A percentile compares a stretch with the other conserved stretches of the same genome.
These are phyloP conservation scores for Ceratoteleas bidentatus DNA, from an alignment of 1,140 invertebrate species.

Conservation along the genomic window DNA sequence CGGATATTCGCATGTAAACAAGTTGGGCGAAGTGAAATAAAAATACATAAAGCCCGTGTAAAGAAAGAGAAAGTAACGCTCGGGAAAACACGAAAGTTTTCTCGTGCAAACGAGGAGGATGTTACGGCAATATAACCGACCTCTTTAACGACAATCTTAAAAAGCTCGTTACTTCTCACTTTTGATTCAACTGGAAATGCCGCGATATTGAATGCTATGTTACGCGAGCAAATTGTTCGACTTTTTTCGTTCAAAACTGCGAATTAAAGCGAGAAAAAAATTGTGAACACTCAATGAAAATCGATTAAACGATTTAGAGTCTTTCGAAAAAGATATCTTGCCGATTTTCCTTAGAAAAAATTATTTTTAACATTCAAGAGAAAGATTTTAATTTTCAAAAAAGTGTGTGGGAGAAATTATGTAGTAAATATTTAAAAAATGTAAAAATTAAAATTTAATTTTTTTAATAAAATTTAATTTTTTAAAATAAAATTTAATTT, in stretches of 20 bases:
- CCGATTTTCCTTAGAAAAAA: too few species aligned
- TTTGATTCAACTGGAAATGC: conserved; percentile 19
- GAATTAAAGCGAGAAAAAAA: not conserved
- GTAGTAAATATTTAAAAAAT: too few species aligned
- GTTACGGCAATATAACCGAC: conserved; percentile 38
- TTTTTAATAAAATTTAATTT: too few species aligned
- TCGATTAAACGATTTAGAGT: too few species aligned
- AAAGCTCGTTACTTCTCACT: conserved; percentile 52
- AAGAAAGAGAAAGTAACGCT: conserved; percentile 57
- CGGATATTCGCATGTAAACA: conserved; percentile 54
- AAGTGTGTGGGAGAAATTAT: too few species aligned
- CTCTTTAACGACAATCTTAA: conserved; percentile 48
- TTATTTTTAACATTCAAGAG: too few species aligned
- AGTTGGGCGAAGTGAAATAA: conserved; percentile 46
- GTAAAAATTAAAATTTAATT: too few species aligned
- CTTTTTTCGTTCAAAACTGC: too few species aligned
- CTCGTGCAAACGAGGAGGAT: conserved; percentile 45
- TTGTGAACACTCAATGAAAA: not conserved
- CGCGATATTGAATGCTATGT: conserved; percentile 1
- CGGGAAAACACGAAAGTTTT: conserved; percentile 52
- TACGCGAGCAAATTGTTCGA: not conserved
- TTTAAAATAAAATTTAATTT: too few species aligned
- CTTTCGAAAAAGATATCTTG: too few species aligned
- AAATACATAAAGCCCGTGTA: conserved; percentile 40
- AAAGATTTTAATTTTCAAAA: too few species aligned